phyloP scores from a whole-genome alignment of 2,113 vertebrate species.

The Coreoperca whiteheadi region DNA sequence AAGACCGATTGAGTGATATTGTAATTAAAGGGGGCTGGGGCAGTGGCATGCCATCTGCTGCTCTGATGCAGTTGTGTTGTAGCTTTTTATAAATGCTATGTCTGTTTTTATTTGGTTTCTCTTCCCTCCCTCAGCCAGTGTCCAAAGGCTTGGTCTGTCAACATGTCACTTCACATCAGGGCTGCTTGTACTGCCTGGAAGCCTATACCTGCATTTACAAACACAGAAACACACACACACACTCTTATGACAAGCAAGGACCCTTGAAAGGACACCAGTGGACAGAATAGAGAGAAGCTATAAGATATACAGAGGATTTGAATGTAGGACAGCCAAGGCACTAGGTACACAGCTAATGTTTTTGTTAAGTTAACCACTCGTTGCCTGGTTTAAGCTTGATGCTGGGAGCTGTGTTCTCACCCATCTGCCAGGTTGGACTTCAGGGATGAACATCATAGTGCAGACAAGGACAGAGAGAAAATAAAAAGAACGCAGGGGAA shows the following conservation, averaged over 20 bases:
- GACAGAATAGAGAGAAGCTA: conserved; percentile 7
- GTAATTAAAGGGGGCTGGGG: conserved; percentile 11
- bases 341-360: not conserved
- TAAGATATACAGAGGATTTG: conserved; percentile 18
- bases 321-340: conserved; percentile 12
- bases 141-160: conserved; percentile 65
- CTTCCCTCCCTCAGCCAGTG: conserved; percentile 46
- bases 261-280: conserved; percentile 46
- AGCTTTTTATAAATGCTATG: conserved; percentile 50
- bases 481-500: not conserved
- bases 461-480: conserved; percentile 16
- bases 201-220: conserved; percentile 65
- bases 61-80: conserved; percentile 32
- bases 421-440: conserved; percentile 49
- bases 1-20: conserved; percentile 51
- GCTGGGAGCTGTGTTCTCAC: conserved; percentile 31
- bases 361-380: conserved; percentile 26
- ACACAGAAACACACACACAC: conserved; percentile 31
- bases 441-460: conserved; percentile 16
- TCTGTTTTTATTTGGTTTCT: conserved; percentile 57
- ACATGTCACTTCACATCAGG: conserved; percentile 72
- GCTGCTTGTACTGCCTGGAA: conserved; percentile 38
- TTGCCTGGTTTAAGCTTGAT: conserved; percentile 27
- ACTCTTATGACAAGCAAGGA: conserved; percentile 43
- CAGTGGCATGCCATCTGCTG: conserved; percentile 56